A percentile compares a stretch with the other conserved stretches of the same genome.
Conservation (phyloP, 2,888 invertebrate species). For the Bibio marci region DNA sequence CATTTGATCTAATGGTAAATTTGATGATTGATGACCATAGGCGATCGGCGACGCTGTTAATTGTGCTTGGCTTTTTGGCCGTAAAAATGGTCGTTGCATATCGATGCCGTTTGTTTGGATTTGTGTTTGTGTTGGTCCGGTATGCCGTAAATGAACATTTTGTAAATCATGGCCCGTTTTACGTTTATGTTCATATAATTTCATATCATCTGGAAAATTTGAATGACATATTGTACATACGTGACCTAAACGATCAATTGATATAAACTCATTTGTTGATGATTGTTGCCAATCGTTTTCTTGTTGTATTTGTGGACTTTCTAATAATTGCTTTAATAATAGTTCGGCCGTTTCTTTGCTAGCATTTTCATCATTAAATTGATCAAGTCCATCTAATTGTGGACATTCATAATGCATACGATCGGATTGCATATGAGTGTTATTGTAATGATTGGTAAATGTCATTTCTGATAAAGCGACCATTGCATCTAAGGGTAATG, state of each 20-base stretch:
- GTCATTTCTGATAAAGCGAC: constrained; percentile 9
- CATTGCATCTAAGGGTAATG: constrained; percentile 8
- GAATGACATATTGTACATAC: constrained; percentile 27
- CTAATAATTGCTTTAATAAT: constrained; percentile 13
- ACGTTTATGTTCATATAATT: constrained; percentile 18
- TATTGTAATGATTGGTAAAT: not conserved
- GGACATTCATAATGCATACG: constrained; percentile 15
- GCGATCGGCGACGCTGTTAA: constrained; percentile 16
- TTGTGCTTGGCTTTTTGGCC: constrained; percentile 7
- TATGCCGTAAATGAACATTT: constrained; percentile 1
- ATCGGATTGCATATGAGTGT: too few relatives aligned
- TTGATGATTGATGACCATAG: constrained; percentile 20
- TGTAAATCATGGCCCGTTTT: constrained; percentile 13
- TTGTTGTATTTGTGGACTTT: constrained; percentile 10
- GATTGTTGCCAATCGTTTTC: constrained; percentile 12
- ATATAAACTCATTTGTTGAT: constrained; percentile 39
- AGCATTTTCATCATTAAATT: constrained; percentile 11
- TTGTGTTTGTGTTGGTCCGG: constrained; percentile 14
- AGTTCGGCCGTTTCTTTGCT: constrained; percentile 13
- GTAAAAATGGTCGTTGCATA: not conserved
- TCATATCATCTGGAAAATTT: constrained; percentile 18
- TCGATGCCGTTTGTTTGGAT: constrained; percentile 5
- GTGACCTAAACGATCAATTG: constrained; percentile 33
- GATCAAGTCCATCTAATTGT: constrained; percentile 14
- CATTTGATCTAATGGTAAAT: constrained; percentile 31